Evolutionary conservation across 2,888 invertebrate genomes (phyloP).

Genomic region (Villa cingulata): DNA sequence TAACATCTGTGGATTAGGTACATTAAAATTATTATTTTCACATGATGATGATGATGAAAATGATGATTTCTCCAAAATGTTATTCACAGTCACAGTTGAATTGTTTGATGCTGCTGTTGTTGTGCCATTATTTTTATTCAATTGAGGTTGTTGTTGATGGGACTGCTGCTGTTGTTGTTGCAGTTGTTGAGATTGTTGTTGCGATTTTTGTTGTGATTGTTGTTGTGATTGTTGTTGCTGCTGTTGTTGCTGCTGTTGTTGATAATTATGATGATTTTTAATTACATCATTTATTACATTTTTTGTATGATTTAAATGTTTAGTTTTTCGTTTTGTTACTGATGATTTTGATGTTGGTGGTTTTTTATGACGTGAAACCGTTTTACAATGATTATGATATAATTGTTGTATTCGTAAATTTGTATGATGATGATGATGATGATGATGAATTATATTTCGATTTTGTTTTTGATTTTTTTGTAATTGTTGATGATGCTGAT

Average conservation of each 20-base stretch:
- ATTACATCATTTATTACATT: slow-evolving; percentile 12
- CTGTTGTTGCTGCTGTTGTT: neutral
- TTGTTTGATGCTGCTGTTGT: too few species aligned
- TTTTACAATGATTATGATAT: slow-evolving; percentile 21
- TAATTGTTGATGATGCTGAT: neutral
- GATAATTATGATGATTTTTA: neutral
- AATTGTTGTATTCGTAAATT: slow-evolving; percentile 22
- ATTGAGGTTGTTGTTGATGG: too few species aligned
- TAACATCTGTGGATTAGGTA: slow-evolving; percentile 8
- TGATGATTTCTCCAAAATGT: neutral
- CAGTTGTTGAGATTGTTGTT: too few species aligned
- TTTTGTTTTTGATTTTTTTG: neutral
- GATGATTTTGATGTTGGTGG: neutral
- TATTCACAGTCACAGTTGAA: neutral
- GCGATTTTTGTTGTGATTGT: neutral
- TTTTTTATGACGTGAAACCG: slow-evolving; percentile 16
- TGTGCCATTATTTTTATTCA: neutral
- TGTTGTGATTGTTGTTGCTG: too few species aligned
- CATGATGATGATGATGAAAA: slow-evolving; percentile 1
- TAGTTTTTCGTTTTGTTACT: slow-evolving; percentile 3
- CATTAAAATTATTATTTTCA: slow-evolving; percentile 3
- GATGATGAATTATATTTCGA: too few species aligned
- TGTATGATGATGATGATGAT: slow-evolving; percentile 12
- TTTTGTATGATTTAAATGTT: slow-evolving; percentile 13
- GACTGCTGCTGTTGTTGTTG: too few species aligned